Conservation (phyloP, 1,140 invertebrate genomes). For the Drosophila tani region DNA sequence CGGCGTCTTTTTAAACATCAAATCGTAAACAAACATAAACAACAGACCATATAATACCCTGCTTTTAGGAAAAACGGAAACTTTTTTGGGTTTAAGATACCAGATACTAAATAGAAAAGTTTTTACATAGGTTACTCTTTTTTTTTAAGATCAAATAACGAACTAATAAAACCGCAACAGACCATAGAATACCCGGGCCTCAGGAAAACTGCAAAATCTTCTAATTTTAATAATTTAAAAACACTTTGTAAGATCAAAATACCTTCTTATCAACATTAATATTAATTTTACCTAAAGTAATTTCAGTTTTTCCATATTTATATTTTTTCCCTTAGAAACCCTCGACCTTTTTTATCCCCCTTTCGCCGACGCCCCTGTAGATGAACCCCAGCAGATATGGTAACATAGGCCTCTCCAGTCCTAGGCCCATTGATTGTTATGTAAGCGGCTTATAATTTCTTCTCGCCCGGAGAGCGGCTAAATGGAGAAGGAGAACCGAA, state of each 20-base stretch:
- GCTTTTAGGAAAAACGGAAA: too few species aligned
- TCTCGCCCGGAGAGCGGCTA: slow-evolving; percentile 22
- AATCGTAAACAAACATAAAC: too few species aligned
- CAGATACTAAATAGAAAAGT: too few species aligned
- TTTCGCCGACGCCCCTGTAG: slow-evolving; percentile 10
- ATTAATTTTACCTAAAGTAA: not conserved
- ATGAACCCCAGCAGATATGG: slow-evolving; percentile 20
- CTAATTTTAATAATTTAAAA: not conserved
- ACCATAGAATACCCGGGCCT: not conserved
- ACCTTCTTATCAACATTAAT: not conserved
- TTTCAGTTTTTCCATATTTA: not conserved
- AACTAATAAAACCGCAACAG: not conserved
- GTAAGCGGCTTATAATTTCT: slow-evolving; percentile 68
- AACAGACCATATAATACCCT: not conserved
- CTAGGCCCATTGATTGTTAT: slow-evolving; percentile 58
- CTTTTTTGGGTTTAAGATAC: too few species aligned
- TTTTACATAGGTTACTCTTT: not conserved
- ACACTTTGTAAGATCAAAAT: not conserved
- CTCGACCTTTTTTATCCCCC: not conserved
- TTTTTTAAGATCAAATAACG: not conserved
- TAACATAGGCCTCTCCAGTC: slow-evolving; percentile 29
- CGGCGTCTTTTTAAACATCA: too few species aligned
- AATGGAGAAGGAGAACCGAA: slow-evolving; percentile 21
- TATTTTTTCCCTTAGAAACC: not conserved
- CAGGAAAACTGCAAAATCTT: not conserved